Conservation (phyloP, 1,140 invertebrate genomes). For the Drosophila erecta region DNA sequence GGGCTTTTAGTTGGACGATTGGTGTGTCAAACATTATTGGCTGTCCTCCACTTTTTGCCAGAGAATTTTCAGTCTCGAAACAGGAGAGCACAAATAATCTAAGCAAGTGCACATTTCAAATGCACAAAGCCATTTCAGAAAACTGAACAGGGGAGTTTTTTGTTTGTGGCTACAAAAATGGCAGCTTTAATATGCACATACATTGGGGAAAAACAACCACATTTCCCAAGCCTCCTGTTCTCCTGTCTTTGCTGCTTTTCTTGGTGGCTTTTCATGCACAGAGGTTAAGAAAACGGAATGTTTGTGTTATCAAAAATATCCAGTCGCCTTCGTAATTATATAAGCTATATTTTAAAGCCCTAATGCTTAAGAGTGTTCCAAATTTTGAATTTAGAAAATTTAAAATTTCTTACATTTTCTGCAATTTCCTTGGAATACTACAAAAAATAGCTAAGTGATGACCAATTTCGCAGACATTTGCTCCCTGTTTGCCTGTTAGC, state of each 20-base stretch:
- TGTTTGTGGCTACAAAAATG: constrained; percentile 22
- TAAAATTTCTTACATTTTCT: too few species aligned
- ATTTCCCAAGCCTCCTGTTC: too few species aligned
- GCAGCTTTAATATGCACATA: constrained; percentile 30
- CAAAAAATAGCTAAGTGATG: constrained; percentile 8
- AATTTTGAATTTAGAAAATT: too few species aligned
- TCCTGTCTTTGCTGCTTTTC: too few species aligned
- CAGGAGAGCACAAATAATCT: not conserved
- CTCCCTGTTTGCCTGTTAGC: not conserved
- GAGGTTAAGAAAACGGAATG: too few species aligned
- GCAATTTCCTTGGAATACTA: not conserved
- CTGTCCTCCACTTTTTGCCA: constrained; percentile 8
- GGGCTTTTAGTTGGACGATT: constrained; percentile 65
- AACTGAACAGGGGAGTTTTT: constrained; percentile 4
- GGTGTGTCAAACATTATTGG: constrained; percentile 24
- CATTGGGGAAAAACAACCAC: constrained; percentile 18
- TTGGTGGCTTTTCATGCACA: not conserved
- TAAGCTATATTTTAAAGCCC: too few species aligned
- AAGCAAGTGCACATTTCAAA: constrained; percentile 16
- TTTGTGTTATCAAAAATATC: too few species aligned
- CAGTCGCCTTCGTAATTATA: too few species aligned
- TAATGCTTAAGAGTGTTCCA: too few species aligned
- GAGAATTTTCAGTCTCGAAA: not conserved
- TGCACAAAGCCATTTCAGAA: constrained; percentile 30
- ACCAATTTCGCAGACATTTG: not conserved